Evolutionary conservation across 2,797 vertebrate genomes (phyloP), one percentile per base, ranked within the genome.

Genomic region (Arctocebus calabarensis): DNA sequence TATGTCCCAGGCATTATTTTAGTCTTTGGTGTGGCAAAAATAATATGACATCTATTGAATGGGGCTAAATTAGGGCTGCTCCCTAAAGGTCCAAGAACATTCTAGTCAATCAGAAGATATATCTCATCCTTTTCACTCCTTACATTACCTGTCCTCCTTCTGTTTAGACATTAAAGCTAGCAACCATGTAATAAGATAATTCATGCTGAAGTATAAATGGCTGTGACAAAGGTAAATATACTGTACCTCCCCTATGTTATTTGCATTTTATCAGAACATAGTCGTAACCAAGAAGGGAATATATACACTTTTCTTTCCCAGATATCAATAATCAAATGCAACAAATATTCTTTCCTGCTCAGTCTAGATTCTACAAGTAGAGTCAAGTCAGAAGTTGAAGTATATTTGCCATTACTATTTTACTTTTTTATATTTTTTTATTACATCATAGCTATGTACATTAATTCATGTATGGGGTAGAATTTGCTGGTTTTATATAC

Each of bases 241-340:
- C 55, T 71, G 16, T 93, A 62, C 59, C 13, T 88, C 45, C 13
- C 27, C 64, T 59, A 81, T 12, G 45, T 81, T 84, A 83, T 75
- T 43, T 88, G 11, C 27, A 32, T 95, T 95, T 96, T 74, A 94
- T 84, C 10, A 79, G 55, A 79, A 68, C 27, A 86, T 70, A 86
- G 27, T 77, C n/a, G 32, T 88, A 84, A 85, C 43, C 17, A 90
- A 66, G 19, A 90, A 87, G 75, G 29, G 45, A 11, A 96, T 82
- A 85, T 91, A 13, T 40, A 40, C 32, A 57, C 48, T 90, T 92
- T 34, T 3, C 77, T 94, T 23, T 48, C 32, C 64, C 59, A 91
- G 11, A 43, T 14, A 79, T 73, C 86, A 92, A 16, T 84, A 87
- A 86, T 75, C 64, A 88, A 82, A 61, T 84, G 37, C 37, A 94